Evolutionary conservation across 2,888 invertebrate species (phyloP).

Genomic region (Clusia tigrina): DNA sequence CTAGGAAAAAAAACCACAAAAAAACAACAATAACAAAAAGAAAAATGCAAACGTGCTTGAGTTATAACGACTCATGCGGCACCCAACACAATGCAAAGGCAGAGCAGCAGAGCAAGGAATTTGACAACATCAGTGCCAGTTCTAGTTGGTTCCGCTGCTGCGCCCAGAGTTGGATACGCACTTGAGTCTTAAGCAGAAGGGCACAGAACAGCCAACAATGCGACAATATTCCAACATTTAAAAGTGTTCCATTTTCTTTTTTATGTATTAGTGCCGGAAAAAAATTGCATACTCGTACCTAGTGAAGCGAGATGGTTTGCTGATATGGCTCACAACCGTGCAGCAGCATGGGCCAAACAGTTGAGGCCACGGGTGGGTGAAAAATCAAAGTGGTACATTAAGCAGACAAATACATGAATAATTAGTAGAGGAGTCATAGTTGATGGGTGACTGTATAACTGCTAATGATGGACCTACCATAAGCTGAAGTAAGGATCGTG

Average conservation of each 20-base stretch:
- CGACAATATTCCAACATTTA: constrained; percentile 5
- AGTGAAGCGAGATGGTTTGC: too few relatives aligned
- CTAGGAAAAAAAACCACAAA: background rate
- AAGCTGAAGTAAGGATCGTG: too few relatives aligned
- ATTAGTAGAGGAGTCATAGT: too few relatives aligned
- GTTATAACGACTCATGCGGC: constrained; percentile 18
- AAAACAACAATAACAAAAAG: background rate
- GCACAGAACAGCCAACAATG: background rate
- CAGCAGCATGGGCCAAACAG: too few relatives aligned
- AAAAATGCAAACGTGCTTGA: constrained; percentile 12
- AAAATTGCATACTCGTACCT: too few relatives aligned
- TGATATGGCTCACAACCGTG: too few relatives aligned
- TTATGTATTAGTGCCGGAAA: background rate
- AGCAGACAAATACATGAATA: too few relatives aligned
- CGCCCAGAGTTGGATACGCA: constrained; percentile 12
- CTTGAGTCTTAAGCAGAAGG: background rate
- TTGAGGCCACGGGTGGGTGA: too few relatives aligned
- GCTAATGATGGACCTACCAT: too few relatives aligned
- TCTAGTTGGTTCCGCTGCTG: constrained; percentile 12
- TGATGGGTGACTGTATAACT: too few relatives aligned
- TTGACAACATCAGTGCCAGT: constrained; percentile 16
- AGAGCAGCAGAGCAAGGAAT: constrained; percentile 11
- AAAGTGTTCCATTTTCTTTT: background rate
- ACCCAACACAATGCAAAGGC: constrained; percentile 13
- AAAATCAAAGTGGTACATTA: too few relatives aligned